Conservation (phyloP, 2,888 invertebrate genomes). For the Teinopalpus imperialis region DNA sequence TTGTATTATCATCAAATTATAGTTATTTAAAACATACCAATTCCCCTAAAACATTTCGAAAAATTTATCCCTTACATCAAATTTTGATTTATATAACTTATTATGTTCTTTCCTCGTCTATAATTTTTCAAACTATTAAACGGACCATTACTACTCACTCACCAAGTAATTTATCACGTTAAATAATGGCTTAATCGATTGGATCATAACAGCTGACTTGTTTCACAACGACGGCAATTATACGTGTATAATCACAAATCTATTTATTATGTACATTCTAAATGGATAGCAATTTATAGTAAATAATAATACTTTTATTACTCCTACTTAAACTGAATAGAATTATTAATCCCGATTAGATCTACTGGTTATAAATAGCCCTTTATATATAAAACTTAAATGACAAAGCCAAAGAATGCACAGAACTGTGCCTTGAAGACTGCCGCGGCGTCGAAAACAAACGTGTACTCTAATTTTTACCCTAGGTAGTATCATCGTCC, state of each 20-base stretch:
- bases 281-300: conserved; percentile 10
- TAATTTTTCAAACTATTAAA: conserved; percentile 12
- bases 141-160: conserved; percentile 2
- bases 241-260: conserved; percentile 14
- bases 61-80: not conserved
- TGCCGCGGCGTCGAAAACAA: too few species aligned
- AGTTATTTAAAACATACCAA: too few species aligned
- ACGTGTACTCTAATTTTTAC: too few species aligned
- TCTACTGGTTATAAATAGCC: too few species aligned
- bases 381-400: too few species aligned
- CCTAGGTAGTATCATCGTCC: too few species aligned
- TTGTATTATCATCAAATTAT: too few species aligned
- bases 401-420: too few species aligned
- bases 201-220: conserved; percentile 4
- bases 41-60: too few species aligned
- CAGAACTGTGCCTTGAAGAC: too few species aligned
- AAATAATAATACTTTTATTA: conserved; percentile 8
- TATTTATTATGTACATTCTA: conserved; percentile 18
- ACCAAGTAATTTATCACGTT: conserved; percentile 18
- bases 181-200: conserved; percentile 23
- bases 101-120: not conserved
- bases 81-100: not conserved
- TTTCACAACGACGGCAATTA: conserved; percentile 2
- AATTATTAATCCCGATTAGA: too few species aligned
- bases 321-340: too few species aligned